Evolutionary conservation across 2,113 vertebrate genomes (phyloP), one percentile per base, ranked within the genome.

Genomic region (Laticauda laticaudata): DNA sequence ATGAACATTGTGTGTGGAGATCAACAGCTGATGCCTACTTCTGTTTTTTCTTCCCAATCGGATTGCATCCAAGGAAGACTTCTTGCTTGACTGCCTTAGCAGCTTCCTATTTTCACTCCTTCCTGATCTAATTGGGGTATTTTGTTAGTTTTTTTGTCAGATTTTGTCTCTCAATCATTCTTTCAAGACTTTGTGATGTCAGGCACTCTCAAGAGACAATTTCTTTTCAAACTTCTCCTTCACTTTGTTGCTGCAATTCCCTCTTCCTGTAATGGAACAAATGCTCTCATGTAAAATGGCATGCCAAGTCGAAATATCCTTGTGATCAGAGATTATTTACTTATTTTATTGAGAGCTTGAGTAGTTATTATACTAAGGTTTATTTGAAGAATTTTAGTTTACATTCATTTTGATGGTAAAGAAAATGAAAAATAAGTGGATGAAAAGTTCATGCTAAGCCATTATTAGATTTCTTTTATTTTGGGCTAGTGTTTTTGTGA

Each of bases 21-120:
- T 94, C 93, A 93, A 89, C 92, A 95, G 90, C 94, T 94, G 96
- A 96, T 95, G 96, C 94, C 57, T 92, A 95, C 90, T 95, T 94
- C 91, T 95, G 93, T 91, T 92, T 96, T 96, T 91, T 94, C 85
- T 96, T 92, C 45, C 45, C 45, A 96, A 97, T 97, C 97, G 94
- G 94, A 96, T 96, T 96, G 93, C 91, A 95, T 93, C 95, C 90
- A 96, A 94, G 94, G 93, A 96, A 96, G 96, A 95, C 93, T 92
- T 92, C 95, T 94, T 93, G 94, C 90, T 92, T 95, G 91, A 87
- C 94, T 94, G 91, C 93, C 94, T 94, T 92, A 94, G 95, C 45
- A 95, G 26, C 91, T 95, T 94, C 95, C 95, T 95, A 94, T 94
- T 95, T 96, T 96, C 94, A 94, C 93, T 91, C 21, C 55, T 89